phyloP scores from a whole-genome alignment of 30 jellyfish, hydroid and myxozoan genomes.

The Pseudorhiza aurosa region DNA sequence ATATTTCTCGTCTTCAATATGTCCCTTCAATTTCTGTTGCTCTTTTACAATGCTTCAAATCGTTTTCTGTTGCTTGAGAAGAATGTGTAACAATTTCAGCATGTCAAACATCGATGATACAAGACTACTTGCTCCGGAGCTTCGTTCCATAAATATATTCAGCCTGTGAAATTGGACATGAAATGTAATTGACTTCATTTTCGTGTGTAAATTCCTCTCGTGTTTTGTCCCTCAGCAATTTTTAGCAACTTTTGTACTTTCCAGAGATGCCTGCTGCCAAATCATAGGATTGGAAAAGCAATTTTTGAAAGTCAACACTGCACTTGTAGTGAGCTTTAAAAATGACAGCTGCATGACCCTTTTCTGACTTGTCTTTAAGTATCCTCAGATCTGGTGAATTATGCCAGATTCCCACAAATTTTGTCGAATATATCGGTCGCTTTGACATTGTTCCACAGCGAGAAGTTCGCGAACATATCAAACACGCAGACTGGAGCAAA shows the following conservation, averaged over 20 bases:
- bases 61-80: constrained; percentile 30
- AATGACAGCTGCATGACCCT: constrained; percentile 33
- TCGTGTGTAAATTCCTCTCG: constrained; percentile 6
- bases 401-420: no score
- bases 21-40: not conserved
- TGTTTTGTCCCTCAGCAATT: not conserved
- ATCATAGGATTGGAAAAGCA: constrained; percentile 24
- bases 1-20: constrained; percentile 23
- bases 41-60: constrained; percentile 5
- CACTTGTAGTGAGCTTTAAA: constrained; percentile 36
- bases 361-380: constrained; percentile 36
- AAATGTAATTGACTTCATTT: constrained; percentile 9
- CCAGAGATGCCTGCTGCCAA: constrained; percentile 42
- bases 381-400: not conserved
- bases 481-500: no score
- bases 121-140: constrained; percentile 30
- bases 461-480: no score
- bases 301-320: constrained; percentile 7
- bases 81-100: constrained; percentile 4
- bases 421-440: no score
- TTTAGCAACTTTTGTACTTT: constrained; percentile 2
- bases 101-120: constrained; percentile 31
- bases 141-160: constrained; percentile 22
- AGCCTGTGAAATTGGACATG: constrained; percentile 38
- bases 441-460: no score